phyloP scores from a whole-genome alignment of 2,797 vertebrate species.

The Bufotes viridis region DNA sequence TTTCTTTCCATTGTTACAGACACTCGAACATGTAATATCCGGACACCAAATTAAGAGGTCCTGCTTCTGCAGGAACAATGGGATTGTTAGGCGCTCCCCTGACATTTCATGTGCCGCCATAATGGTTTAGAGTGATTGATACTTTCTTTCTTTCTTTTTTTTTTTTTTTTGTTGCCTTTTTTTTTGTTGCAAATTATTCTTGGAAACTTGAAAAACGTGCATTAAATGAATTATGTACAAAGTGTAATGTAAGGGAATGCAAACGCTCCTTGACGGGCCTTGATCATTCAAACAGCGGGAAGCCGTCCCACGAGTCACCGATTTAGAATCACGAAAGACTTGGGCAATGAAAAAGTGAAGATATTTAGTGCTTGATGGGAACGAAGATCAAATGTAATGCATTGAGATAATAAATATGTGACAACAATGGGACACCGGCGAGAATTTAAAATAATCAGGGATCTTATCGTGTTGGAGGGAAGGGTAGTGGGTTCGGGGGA shows the following conservation, averaged over 20 bases:
- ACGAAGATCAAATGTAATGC: conserved; percentile 35
- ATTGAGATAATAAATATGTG: conserved; percentile 48
- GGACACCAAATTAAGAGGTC: conserved; percentile 25
- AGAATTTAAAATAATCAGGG: conserved; percentile 41
- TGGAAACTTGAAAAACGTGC: conserved; percentile 55
- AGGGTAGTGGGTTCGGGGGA: not conserved
- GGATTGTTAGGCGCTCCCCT: conserved; percentile 18
- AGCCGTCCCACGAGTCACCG: conserved; percentile 50
- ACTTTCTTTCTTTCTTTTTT: conserved; percentile 1
- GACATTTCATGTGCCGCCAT: conserved; percentile 35
- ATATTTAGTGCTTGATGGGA: conserved; percentile 53
- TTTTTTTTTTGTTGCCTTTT: not conserved
- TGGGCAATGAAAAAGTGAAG: conserved; percentile 31
- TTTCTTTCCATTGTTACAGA: conserved; percentile 18
- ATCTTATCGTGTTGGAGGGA: not conserved
- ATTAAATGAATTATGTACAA: conserved; percentile 62
- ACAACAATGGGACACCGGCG: conserved; percentile 22
- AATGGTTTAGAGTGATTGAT: conserved; percentile 50
- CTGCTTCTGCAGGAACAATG: conserved; percentile 15
- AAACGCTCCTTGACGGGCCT: conserved; percentile 58
- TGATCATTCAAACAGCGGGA: conserved; percentile 60
- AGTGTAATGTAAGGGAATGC: conserved; percentile 55
- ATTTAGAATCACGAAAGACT: conserved; percentile 49
- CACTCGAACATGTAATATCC: conserved; percentile 7
- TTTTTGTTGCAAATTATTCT: conserved; percentile 45